Conservation (phyloP, 2,113 vertebrate species). For the Melanocharis versteri region DNA sequence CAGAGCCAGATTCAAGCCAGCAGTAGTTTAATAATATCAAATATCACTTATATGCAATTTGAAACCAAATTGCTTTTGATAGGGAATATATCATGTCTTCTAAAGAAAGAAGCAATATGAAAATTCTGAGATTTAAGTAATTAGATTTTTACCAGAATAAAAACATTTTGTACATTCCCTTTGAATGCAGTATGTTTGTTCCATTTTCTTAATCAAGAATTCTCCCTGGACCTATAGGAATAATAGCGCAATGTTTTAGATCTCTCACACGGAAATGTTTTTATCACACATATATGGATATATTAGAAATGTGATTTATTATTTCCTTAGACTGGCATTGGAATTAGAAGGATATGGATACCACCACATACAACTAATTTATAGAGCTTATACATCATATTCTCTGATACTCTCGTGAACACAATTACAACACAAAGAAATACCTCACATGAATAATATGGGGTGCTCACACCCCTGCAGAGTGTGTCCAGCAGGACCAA, state of each 20-base stretch:
- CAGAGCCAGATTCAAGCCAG: neutral
- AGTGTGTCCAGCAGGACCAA: neutral
- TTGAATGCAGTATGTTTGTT: neutral
- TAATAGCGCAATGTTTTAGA: neutral
- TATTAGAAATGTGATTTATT: neutral
- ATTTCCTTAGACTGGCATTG: neutral
- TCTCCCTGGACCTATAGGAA: neutral
- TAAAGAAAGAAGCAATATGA: neutral
- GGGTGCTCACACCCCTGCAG: rapidly evolving
- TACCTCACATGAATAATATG: neutral
- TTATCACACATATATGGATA: neutral
- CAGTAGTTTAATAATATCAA: neutral
- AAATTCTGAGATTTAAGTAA: neutral
- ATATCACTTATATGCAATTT: neutral
- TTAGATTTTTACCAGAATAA: neutral
- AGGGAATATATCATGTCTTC: rapidly evolving
- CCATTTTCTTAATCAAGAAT: neutral
- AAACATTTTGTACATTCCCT: neutral
- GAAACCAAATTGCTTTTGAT: neutral
- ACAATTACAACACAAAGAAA: neutral
- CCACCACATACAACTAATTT: neutral
- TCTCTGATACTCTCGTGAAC: neutral
- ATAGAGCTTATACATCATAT: neutral
- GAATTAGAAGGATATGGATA: neutral
- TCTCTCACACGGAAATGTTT: neutral